Conservation (phyloP, 2,888 invertebrate genomes). For the Pecten maximus region DNA sequence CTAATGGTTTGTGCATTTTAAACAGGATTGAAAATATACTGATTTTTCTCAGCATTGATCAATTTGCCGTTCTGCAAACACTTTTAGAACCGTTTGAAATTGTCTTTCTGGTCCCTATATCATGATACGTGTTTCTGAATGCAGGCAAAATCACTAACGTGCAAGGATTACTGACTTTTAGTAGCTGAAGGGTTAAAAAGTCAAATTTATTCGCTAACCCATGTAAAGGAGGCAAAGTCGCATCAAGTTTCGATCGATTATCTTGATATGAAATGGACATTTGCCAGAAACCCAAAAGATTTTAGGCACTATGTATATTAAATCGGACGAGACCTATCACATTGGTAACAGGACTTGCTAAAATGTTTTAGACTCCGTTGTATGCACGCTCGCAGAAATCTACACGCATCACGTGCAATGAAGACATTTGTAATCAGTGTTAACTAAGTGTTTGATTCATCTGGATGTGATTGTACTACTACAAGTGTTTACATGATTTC, state of each 20-base stretch:
- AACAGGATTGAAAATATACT: not conserved
- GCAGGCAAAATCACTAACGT: not conserved
- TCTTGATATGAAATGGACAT: constrained; percentile 16
- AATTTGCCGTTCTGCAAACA: not conserved
- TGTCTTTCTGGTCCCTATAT: not conserved
- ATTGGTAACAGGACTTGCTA: not conserved
- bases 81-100: not conserved
- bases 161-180: not conserved
- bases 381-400: not conserved
- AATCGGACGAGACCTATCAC: constrained; percentile 21
- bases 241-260: not conserved
- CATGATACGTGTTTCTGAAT: not conserved
- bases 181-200: constrained; percentile 9
- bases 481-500: not conserved
- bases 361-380: not conserved
- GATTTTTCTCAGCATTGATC: not conserved
- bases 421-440: not conserved
- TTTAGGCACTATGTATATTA: not conserved
- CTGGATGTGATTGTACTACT: not conserved
- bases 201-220: not conserved
- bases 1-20: not conserved
- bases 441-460: not conserved
- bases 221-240: not conserved
- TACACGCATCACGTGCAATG: not conserved
- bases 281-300: constrained; percentile 15